Conservation (phyloP, 1,140 invertebrate genomes). For the Zaprionus camerounensis region DNA sequence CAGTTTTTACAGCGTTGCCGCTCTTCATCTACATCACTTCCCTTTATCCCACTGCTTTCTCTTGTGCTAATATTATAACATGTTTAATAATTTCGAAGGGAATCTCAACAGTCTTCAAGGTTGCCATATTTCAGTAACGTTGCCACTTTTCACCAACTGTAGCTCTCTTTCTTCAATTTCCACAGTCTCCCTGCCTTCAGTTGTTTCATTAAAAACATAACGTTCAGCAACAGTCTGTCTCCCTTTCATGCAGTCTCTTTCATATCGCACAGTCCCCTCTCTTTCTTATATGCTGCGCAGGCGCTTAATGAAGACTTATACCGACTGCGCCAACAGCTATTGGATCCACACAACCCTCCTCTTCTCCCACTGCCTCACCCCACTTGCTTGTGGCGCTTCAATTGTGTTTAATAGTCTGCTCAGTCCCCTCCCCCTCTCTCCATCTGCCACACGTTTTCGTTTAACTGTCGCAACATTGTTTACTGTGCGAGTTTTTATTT, state of each 20-base stretch:
- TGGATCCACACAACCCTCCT: background rate
- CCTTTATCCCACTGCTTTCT: too few species aligned
- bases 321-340: conserved; percentile 34
- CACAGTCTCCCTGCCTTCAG: too few species aligned
- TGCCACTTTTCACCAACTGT: too few species aligned
- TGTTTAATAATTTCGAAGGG: too few species aligned
- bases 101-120: too few species aligned
- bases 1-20: too few species aligned
- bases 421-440: conserved; percentile 1
- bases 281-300: conserved; percentile 7
- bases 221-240: background rate
- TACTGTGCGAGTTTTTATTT: conserved; percentile 45
- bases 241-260: background rate
- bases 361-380: background rate
- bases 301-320: conserved; percentile 64
- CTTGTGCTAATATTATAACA: too few species aligned
- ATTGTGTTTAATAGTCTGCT: conserved; percentile 68
- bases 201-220: too few species aligned
- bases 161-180: too few species aligned
- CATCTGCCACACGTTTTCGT: conserved; percentile 31
- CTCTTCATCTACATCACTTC: too few species aligned
- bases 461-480: conserved; percentile 71
- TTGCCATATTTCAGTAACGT: too few species aligned
- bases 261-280: too few species aligned
- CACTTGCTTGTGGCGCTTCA: conserved; percentile 60